Percentiles rank a stretch among this genome's conserved stretches.
These are phyloP conservation scores for Dorcus parallelipipedus DNA, from an alignment of 2,888 invertebrate species.

Conservation along the genomic window DNA sequence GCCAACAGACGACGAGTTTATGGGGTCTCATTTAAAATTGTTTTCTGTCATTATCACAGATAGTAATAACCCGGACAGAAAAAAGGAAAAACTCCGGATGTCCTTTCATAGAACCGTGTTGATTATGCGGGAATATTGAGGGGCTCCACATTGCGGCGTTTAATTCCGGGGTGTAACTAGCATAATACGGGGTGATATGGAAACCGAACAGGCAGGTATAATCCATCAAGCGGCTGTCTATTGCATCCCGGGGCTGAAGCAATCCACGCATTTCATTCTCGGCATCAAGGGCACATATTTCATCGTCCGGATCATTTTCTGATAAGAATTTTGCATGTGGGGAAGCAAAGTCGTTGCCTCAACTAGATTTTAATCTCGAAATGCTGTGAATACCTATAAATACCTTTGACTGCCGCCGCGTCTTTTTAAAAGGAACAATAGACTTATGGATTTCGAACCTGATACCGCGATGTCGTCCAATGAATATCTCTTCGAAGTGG, in stretches of 20 bases:
- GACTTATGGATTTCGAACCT: conserved; percentile 10
- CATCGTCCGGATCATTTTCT: conserved; percentile 39
- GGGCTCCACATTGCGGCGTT: conserved; percentile 14
- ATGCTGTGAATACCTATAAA: conserved; percentile 38
- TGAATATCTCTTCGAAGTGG: conserved; percentile 4
- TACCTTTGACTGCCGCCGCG: conserved; percentile 16
- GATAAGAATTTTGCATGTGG: conserved; percentile 37
- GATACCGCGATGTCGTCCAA: conserved; percentile 8
- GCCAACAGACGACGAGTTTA: too few species aligned
- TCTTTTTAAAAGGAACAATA: conserved; percentile 6
- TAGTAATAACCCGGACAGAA: conserved; percentile 3
- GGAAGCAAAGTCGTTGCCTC: conserved; percentile 29
- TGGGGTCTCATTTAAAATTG: too few species aligned
- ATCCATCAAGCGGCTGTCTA: conserved; percentile 42
- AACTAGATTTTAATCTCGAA: conserved; percentile 34
- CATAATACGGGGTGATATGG: conserved; percentile 13
- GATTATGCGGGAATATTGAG: conserved; percentile 17
- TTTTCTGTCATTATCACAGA: too few species aligned
- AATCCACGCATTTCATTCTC: conserved; percentile 40
- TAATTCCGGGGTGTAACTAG: conserved; percentile 12
- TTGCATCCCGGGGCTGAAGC: conserved; percentile 34
- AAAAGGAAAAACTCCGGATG: neutral
- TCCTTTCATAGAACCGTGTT: neutral
- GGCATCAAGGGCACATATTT: conserved; percentile 36
- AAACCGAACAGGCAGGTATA: conserved; percentile 26